phyloP scores from a whole-genome alignment of 2,888 invertebrate species.

The Miltochrista miniata region DNA sequence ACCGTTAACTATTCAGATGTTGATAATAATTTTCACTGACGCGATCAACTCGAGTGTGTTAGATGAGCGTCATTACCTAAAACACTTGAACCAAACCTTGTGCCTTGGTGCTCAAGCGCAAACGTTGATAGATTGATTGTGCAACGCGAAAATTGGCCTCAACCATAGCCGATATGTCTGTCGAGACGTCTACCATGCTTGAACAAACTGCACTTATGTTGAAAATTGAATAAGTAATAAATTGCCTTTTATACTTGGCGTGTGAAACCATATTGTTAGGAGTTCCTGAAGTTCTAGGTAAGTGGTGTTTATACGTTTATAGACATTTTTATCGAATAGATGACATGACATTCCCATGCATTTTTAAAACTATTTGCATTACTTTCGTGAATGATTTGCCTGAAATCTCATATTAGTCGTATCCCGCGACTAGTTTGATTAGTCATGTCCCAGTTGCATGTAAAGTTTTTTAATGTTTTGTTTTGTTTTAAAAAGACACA shows the following conservation, averaged over 20 bases:
- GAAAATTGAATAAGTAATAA: slow-evolving; percentile 22
- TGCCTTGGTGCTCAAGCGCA: slow-evolving; percentile 33
- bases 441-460: no score
- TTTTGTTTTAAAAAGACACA: no score
- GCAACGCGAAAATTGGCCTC: slow-evolving; percentile 51
- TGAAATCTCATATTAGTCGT: no score
- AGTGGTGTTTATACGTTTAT: not conserved
- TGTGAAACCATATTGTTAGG: slow-evolving; percentile 17
- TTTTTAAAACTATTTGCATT: no score
- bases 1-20: slow-evolving; percentile 72
- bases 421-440: no score
- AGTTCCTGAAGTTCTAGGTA: not conserved
- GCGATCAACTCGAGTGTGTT: slow-evolving; percentile 74
- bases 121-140: slow-evolving; percentile 52
- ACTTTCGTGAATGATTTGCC: no score
- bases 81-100: slow-evolving; percentile 43
- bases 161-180: slow-evolving; percentile 43
- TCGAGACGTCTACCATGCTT: slow-evolving; percentile 31
- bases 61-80: slow-evolving; percentile 73
- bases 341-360: no score
- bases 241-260: slow-evolving; percentile 20
- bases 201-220: slow-evolving; percentile 22
- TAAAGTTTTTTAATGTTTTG: no score
- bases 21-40: slow-evolving; percentile 79
- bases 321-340: no score